Base-by-base conservation (phyloP, 2,888 invertebrate species). In the Apotomis capreana region DNA sequence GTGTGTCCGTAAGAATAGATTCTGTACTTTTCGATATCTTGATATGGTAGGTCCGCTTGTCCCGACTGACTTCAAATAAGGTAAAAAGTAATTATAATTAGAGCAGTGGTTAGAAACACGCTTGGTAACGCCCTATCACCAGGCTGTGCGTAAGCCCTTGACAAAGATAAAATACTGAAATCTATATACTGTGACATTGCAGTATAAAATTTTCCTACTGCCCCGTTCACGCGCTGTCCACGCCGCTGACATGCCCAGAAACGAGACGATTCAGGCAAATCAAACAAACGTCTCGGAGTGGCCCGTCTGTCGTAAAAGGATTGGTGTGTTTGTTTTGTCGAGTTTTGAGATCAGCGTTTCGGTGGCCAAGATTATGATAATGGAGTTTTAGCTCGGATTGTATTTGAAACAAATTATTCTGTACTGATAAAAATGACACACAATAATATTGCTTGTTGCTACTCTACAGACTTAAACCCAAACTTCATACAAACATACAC, bases 161-260 rank as follows among this genome's bases (percentile, higher is more conserved):
- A 49, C 49, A 49, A 49, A 40, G 37, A 15, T 15, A 64, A 54
- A 54, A 44, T 64, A 26, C 54, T 64, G 54, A 13, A 36, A 26
- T 40, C 52, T 10, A 40, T 55, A 40, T 15, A 12, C 54, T 44
- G 54, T 54, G 40, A 0, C 15, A 54, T 9, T 44, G 44, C 63
- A 52, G 40, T 36, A 55, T 46, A 69, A 62, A 68, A 44, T 10
- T 15, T 68, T 52, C 60, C 60, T 15, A 52, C 9, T 13, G 5
- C 10, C 59, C 51, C 0, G 44, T 54, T 15, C 64, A 69, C 55
- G 61, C 69, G 37, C 26, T 37, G 46, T 6, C 69, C 69, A 69
- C 61, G 69, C 55, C 5, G 44, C 10, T 0, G 37, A 13, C 69
- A 69, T 69, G 69, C 69, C 55, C 59, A 4, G 59, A 3, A 6